phyloP scores from a whole-genome alignment of 2,113 vertebrate genomes.

The Campylomormyrus tamandua region DNA sequence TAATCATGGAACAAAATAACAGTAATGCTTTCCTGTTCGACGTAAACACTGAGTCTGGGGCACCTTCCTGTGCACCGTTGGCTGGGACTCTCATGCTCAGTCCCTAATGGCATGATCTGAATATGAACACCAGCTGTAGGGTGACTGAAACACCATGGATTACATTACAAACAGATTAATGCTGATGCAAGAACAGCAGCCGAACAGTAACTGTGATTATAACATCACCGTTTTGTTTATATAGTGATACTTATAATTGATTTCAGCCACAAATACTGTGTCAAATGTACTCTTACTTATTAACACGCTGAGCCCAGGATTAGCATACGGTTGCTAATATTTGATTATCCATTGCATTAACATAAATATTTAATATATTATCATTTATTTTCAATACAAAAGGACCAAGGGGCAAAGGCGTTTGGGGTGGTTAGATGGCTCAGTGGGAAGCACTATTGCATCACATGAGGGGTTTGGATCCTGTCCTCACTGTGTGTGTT shows the following conservation, averaged over 20 bases:
- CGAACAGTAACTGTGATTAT: background rate
- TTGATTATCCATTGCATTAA: background rate
- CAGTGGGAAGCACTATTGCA: background rate
- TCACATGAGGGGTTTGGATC: background rate
- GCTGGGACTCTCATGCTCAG: background rate
- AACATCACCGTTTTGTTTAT: background rate
- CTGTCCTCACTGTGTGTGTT: background rate
- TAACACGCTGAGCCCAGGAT: background rate
- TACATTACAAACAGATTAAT: constrained; percentile 2
- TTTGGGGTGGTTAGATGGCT: background rate
- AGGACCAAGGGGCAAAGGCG: background rate
- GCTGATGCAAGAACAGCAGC: background rate
- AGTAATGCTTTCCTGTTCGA: background rate
- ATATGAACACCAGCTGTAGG: background rate
- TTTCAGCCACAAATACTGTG: background rate
- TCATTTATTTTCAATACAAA: background rate
- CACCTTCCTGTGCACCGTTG: background rate
- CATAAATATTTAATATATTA: background rate
- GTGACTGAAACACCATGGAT: background rate
- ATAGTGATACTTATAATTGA: background rate
- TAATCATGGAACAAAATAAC: background rate
- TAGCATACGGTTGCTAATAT: background rate
- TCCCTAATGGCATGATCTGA: background rate
- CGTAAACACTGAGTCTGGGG: background rate
- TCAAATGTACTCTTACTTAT: background rate